Evolutionary conservation across 2,797 vertebrate species (phyloP).

Genomic region (Danio jaintianensis): DNA sequence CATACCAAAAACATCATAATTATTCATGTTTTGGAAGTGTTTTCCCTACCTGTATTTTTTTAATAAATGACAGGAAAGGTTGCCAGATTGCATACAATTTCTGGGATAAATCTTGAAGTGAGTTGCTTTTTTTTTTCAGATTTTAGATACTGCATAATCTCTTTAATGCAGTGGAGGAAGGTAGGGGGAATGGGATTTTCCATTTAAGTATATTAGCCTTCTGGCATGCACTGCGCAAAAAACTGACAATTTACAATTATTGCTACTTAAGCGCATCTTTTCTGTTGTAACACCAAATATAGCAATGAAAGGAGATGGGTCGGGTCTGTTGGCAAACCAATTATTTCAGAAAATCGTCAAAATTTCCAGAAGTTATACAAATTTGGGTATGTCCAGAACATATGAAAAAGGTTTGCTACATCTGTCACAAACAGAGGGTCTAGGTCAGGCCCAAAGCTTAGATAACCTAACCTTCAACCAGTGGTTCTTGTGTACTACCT

Average conservation of each 20-base stretch:
- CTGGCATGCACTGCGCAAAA: constrained; percentile 1
- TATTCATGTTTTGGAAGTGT: not conserved
- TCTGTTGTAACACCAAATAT: not conserved
- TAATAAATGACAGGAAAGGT: not conserved
- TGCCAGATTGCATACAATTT: not conserved
- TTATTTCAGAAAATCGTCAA: no score
- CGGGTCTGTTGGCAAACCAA: no score
- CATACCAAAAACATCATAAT: no score
- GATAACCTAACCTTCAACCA: no score
- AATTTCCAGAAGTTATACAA: no score
- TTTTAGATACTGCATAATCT: not conserved
- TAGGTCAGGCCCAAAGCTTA: no score
- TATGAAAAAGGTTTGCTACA: no score
- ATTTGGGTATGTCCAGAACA: no score
- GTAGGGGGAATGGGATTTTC: constrained; percentile 5
- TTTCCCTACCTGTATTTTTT: not conserved
- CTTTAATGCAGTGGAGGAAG: not conserved
- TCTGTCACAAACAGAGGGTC: no score
- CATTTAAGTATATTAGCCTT: constrained; percentile 6
- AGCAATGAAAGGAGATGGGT: not conserved
- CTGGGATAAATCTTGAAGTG: not conserved
- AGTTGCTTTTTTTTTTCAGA: not conserved
- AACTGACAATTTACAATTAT: not conserved
- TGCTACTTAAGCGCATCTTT: not conserved
- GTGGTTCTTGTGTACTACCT: no score